Percentiles rank a stretch among this genome's conserved stretches.
phyloP scores from a whole-genome alignment of 2,888 invertebrate genomes.

The Barypeithes pellucidus region DNA sequence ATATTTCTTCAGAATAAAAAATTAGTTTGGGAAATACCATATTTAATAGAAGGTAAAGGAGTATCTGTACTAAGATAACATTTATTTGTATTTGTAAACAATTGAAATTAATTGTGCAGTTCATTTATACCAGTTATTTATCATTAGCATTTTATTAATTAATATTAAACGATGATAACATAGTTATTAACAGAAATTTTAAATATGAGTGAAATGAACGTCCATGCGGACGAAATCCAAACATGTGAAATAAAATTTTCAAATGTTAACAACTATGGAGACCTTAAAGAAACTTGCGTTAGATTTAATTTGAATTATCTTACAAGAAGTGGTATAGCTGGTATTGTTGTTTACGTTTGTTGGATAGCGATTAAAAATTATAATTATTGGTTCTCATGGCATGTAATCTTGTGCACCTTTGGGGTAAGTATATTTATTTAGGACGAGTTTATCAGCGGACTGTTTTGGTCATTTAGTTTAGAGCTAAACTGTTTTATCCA shows the following conservation, averaged over 20 bases:
- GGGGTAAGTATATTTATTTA: slow-evolving; percentile 67
- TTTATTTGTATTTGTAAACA: not conserved
- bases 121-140: not conserved
- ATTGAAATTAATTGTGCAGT: not conserved
- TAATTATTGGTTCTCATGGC: slow-evolving; percentile 64
- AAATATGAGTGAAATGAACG: not conserved
- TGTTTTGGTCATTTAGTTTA: too few species aligned
- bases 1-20: not conserved
- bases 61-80: not conserved
- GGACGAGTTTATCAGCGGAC: too few species aligned
- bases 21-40: not conserved
- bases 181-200: not conserved
- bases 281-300: slow-evolving; percentile 45
- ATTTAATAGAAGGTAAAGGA: not conserved
- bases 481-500: too few species aligned
- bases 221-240: not conserved
- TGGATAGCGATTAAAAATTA: slow-evolving; percentile 61
- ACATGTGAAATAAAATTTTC: not conserved
- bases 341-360: slow-evolving; percentile 60
- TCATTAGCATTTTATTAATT: not conserved
- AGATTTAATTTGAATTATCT: slow-evolving; percentile 60
- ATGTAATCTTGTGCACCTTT: slow-evolving; percentile 66
- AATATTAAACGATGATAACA: not conserved
- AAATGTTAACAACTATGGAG: slow-evolving; percentile 37
- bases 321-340: slow-evolving; percentile 57